phyloP scores from a whole-genome alignment of 2,888 invertebrate genomes.

The Athripsodes cinereus region DNA sequence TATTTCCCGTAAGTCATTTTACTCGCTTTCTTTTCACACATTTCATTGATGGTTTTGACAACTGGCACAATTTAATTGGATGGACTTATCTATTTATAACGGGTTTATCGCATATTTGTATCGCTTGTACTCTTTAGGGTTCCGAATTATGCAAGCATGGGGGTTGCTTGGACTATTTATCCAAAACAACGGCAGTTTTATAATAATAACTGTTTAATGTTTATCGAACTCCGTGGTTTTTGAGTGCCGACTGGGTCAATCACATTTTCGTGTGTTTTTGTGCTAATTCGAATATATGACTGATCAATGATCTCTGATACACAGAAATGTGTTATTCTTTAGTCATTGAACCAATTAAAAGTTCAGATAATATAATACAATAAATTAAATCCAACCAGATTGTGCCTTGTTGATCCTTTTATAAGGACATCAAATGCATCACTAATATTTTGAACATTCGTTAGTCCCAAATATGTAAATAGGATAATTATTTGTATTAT shows the following conservation, averaged over 20 bases:
- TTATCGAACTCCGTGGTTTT: not conserved
- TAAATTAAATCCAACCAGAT: too few relatives aligned
- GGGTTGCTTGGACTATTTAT: not conserved
- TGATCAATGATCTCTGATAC: not conserved
- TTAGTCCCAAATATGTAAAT: too few relatives aligned
- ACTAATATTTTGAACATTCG: too few relatives aligned
- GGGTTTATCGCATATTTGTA: constrained; percentile 12
- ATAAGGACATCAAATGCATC: too few relatives aligned
- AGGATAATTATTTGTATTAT: too few relatives aligned
- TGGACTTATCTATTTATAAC: constrained; percentile 13
- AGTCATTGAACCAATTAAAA: too few relatives aligned
- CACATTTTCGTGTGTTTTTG: not conserved
- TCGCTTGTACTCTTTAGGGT: constrained; percentile 1
- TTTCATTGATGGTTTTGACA: constrained; percentile 21
- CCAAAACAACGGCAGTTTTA: constrained; percentile 8
- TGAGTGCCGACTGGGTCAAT: not conserved
- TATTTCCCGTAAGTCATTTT: constrained; percentile 89
- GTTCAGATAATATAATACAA: too few relatives aligned
- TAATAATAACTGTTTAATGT: constrained; percentile 1
- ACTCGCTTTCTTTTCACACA: constrained; percentile 18
- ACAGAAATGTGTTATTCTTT: too few relatives aligned
- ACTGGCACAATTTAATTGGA: constrained; percentile 19
- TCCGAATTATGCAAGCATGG: not conserved
- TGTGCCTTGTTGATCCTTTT: too few relatives aligned
- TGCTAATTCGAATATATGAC: not conserved